phyloP scores from a whole-genome alignment of 2,888 invertebrate species.

The Smittia aterrima region DNA sequence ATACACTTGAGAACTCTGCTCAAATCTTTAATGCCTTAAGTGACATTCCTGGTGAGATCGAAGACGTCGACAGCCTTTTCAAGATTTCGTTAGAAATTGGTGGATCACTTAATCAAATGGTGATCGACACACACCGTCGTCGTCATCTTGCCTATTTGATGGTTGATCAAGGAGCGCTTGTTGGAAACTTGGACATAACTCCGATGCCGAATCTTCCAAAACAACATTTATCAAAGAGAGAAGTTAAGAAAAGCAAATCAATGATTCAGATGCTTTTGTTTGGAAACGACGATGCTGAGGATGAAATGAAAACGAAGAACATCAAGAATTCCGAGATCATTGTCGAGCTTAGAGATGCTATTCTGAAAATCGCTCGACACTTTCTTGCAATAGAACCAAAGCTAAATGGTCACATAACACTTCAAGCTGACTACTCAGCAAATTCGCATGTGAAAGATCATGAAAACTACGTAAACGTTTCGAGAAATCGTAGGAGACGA shows the following conservation, averaged over 20 bases:
- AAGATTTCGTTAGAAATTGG: conserved; percentile 73
- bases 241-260: conserved; percentile 87
- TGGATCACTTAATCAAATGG: conserved; percentile 77
- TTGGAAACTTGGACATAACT: conserved; percentile 63
- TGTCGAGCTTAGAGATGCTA: conserved; percentile 95
- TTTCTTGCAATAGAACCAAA: conserved; percentile 92
- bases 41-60: conserved; percentile 90
- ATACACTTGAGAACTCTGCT: conserved; percentile 88
- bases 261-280: conserved; percentile 85
- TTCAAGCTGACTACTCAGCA: conserved; percentile 91
- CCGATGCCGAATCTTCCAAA: conserved; percentile 91
- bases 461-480: conserved; percentile 91
- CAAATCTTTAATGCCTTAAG: conserved; percentile 97
- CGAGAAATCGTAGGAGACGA: conserved; percentile 78
- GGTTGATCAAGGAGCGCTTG: conserved; percentile 93
- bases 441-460: conserved; percentile 93
- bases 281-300: conserved; percentile 73
- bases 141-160: conserved; percentile 93
- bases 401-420: conserved; percentile 70
- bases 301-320: conserved; percentile 91
- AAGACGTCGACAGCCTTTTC: conserved; percentile 85
- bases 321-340: conserved; percentile 97
- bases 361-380: conserved; percentile 89
- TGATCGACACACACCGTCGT: conserved; percentile 84
- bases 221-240: conserved; percentile 80